Conservation (phyloP, 1,140 invertebrate species). For the Macrobrachium nipponense region DNA sequence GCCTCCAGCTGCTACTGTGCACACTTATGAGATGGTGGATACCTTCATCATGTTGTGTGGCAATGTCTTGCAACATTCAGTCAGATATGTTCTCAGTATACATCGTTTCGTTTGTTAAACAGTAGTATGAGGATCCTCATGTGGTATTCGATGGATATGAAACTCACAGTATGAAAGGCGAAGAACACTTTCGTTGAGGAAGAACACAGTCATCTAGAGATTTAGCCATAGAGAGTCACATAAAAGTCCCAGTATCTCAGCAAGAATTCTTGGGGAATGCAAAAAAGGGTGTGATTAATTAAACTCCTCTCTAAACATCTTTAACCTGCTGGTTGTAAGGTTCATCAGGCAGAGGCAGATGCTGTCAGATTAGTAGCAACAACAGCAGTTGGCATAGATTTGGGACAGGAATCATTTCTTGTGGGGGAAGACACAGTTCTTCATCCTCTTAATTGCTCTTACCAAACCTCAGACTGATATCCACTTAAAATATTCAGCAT, state of each 20-base stretch:
- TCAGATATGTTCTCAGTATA: slow-evolving; percentile 12
- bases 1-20: too few relatives aligned
- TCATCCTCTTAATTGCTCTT: too few relatives aligned
- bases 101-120: slow-evolving; percentile 26
- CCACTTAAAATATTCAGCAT: slow-evolving; percentile 35
- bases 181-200: slow-evolving; percentile 16
- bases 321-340: slow-evolving; percentile 28
- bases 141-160: slow-evolving; percentile 34
- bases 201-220: slow-evolving; percentile 32
- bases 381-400: too few relatives aligned
- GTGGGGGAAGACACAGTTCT: too few relatives aligned
- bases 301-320: slow-evolving; percentile 36
- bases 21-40: too few relatives aligned
- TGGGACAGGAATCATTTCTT: too few relatives aligned
- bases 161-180: slow-evolving; percentile 20
- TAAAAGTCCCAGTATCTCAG: slow-evolving; percentile 28
- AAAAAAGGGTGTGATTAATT: slow-evolving; percentile 35
- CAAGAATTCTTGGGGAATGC: slow-evolving; percentile 45
- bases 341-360: slow-evolving; percentile 41
- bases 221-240: slow-evolving; percentile 5
- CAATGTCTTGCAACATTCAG: too few relatives aligned
- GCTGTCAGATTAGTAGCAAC: too few relatives aligned
- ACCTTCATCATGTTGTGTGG: too few relatives aligned
- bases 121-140: too few relatives aligned
- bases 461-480: slow-evolving; percentile 18